Percentiles rank a stretch among this genome's conserved stretches.
Evolutionary conservation across 2,113 vertebrate species (phyloP).

Genomic region (Lasiurus borealis): DNA sequence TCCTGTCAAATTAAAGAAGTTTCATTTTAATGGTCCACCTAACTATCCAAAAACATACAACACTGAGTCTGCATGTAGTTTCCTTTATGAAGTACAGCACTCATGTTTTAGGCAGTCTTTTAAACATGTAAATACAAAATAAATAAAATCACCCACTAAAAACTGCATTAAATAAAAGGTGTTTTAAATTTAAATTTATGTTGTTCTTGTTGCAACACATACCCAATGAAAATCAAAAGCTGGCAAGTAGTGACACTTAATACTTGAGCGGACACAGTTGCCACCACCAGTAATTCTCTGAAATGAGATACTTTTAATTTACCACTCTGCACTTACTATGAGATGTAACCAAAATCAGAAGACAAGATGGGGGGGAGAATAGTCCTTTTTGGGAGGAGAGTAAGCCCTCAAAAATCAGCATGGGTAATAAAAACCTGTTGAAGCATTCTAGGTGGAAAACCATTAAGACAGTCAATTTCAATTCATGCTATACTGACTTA

Average conservation of each 20-base stretch:
- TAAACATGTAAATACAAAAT: constrained; percentile 80
- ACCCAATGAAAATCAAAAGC: constrained; percentile 69
- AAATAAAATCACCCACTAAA: constrained; percentile 79
- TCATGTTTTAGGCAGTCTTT: constrained; percentile 77
- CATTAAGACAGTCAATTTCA: constrained; percentile 83
- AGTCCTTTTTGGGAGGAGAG: constrained; percentile 74
- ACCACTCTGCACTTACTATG: constrained; percentile 85
- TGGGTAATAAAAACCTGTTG: constrained; percentile 83
- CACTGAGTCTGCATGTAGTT: constrained; percentile 78
- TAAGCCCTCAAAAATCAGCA: constrained; percentile 83
- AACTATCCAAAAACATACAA: constrained; percentile 79
- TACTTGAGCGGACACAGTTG: constrained; percentile 71
- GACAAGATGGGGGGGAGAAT: constrained; percentile 80
- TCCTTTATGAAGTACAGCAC: constrained; percentile 76
- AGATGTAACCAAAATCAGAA: constrained; percentile 83
- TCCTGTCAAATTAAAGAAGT: constrained; percentile 71
- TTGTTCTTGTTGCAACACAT: constrained; percentile 78
- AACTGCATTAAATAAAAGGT: constrained; percentile 73
- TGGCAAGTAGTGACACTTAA: no score
- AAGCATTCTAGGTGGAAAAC: constrained; percentile 84
- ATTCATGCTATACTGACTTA: constrained; percentile 77
- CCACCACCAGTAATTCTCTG: not conserved
- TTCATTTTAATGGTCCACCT: constrained; percentile 76
- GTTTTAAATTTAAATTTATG: constrained; percentile 64
- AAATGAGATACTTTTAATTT: constrained; percentile 34